A percentile compares a stretch with the other conserved stretches of the same genome.
Evolutionary conservation across 1,140 invertebrate species (phyloP).

Genomic region (Aradophagus sp.): DNA sequence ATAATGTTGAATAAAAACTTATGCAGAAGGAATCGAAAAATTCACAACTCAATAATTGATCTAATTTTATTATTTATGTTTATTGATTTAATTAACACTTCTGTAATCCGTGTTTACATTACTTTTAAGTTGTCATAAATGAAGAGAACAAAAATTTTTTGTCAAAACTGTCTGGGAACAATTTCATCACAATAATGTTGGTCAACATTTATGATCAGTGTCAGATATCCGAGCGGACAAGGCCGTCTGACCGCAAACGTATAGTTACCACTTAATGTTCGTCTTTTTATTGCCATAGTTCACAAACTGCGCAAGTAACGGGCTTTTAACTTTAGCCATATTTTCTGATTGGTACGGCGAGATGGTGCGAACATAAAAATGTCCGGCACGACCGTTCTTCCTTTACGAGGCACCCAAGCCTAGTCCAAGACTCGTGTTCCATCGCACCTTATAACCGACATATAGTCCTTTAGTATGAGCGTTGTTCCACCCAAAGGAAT

Average conservation of each 20-base stretch:
- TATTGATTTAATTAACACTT: too few relatives aligned
- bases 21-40: too few relatives aligned
- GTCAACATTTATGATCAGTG: conserved; percentile 26
- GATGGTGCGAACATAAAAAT: conserved; percentile 51
- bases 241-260: conserved; percentile 29
- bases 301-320: conserved; percentile 41
- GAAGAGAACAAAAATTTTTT: too few relatives aligned
- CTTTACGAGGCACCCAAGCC: conserved; percentile 40
- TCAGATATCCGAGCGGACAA: conserved; percentile 43
- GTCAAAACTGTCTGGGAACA: too few relatives aligned
- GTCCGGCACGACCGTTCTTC: conserved; percentile 38
- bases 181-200: conserved; percentile 1
- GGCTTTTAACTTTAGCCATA: conserved; percentile 55
- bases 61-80: too few relatives aligned
- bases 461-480: conserved; percentile 29
- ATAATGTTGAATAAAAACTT: too few relatives aligned
- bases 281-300: conserved; percentile 50
- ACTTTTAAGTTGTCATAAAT: too few relatives aligned
- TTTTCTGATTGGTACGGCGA: conserved; percentile 51
- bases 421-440: conserved; percentile 8
- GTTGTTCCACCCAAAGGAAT: conserved; percentile 24
- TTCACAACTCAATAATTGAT: too few relatives aligned
- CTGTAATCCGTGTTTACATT: too few relatives aligned
- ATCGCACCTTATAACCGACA: conserved; percentile 43
- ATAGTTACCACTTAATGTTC: conserved; percentile 41